Percentiles rank a stretch among this genome's conserved stretches.
Conservation (phyloP, 2,113 vertebrate genomes). For the Vulpes vulpes region DNA sequence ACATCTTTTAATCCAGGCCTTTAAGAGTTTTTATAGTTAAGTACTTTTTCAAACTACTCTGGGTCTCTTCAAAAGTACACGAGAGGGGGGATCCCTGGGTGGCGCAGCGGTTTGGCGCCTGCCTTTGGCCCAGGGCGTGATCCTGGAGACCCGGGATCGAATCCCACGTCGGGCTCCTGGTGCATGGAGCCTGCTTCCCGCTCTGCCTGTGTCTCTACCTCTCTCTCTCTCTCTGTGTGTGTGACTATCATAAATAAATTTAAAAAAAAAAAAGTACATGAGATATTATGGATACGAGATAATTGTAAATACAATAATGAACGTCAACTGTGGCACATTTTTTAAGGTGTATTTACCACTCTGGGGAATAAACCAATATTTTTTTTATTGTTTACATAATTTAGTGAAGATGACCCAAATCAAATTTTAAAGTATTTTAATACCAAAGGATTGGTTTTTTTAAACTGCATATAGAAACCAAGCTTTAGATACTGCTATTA, state of each 20-base stretch:
- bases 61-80: not conserved
- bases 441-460: not conserved
- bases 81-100: not conserved
- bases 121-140: too few relatives aligned
- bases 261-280: not conserved
- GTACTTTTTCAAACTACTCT: conserved; percentile 6
- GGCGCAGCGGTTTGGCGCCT: too few relatives aligned
- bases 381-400: conserved; percentile 13
- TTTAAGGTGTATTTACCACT: conserved; percentile 21
- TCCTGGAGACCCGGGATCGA: too few relatives aligned
- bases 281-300: not conserved
- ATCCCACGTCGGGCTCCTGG: too few relatives aligned
- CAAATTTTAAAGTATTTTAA: conserved; percentile 34
- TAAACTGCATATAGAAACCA: not conserved
- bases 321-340: not conserved
- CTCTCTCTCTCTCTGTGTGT: too few relatives aligned
- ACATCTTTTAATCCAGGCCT: not conserved
- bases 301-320: conserved; percentile 34
- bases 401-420: conserved; percentile 32
- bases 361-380: conserved; percentile 1
- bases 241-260: too few relatives aligned
- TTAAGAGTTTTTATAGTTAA: conserved; percentile 40
- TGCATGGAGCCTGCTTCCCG: too few relatives aligned
- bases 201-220: too few relatives aligned
- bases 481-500: not conserved